Percentiles rank a stretch among this genome's conserved stretches.
Conservation (phyloP, 2,888 invertebrate species). For the Poecilobothrus nobilitatus region DNA sequence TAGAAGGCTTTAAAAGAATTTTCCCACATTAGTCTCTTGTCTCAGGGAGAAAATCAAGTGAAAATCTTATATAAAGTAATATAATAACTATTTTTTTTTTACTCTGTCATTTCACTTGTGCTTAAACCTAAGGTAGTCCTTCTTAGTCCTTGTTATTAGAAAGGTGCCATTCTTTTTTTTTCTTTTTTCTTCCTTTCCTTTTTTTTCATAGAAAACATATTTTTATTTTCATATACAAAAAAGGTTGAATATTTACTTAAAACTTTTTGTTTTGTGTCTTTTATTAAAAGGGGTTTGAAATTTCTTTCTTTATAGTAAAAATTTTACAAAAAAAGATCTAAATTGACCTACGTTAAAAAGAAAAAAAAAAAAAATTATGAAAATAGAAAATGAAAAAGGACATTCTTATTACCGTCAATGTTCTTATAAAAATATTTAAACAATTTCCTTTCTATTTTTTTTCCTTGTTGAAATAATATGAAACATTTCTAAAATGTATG, state of each 20-base stretch:
- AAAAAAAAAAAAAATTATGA: not conserved
- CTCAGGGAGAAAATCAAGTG: not conserved
- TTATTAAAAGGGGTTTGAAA: not conserved
- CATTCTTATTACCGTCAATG: not conserved
- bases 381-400: not conserved
- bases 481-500: not conserved
- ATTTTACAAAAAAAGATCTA: not conserved
- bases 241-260: not conserved
- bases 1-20: not conserved
- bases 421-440: not conserved
- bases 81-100: not conserved
- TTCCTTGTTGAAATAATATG: no score
- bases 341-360: not conserved
- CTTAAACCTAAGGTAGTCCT: not conserved
- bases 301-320: not conserved
- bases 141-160: not conserved
- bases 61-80: not conserved
- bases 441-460: no score
- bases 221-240: not conserved
- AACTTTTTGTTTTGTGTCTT: not conserved
- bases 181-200: not conserved
- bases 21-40: not conserved
- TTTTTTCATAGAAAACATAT: not conserved
- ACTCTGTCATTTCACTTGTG: not conserved
- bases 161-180: not conserved